A percentile compares a stretch with the other conserved stretches of the same genome.
Evolutionary conservation across 2,888 invertebrate genomes (phyloP).

Genomic region (Laspeyria flexula): DNA sequence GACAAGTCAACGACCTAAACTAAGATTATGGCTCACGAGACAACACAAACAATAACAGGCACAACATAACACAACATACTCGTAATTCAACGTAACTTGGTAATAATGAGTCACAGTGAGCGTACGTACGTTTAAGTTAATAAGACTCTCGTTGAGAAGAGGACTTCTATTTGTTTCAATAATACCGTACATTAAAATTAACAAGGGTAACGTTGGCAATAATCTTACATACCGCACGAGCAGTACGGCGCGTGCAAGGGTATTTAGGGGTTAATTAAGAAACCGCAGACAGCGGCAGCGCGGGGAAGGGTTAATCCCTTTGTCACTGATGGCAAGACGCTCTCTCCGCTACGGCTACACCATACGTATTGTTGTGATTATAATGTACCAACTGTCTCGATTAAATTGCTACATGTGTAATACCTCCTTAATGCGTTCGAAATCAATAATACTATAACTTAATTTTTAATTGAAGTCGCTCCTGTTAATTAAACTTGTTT

Average conservation of each 20-base stretch:
- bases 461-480: too few species aligned
- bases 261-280: slow-evolving; percentile 85
- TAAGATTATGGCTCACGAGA: slow-evolving; percentile 32
- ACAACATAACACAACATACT: slow-evolving; percentile 13
- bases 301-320: slow-evolving; percentile 74
- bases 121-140: slow-evolving; percentile 56
- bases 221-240: slow-evolving; percentile 74
- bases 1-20: slow-evolving; percentile 34
- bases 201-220: slow-evolving; percentile 77
- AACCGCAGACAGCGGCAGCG: slow-evolving; percentile 74
- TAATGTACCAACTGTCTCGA: slow-evolving; percentile 41
- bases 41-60: slow-evolving; percentile 35
- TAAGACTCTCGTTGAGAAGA: slow-evolving; percentile 55
- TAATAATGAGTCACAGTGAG: slow-evolving; percentile 48
- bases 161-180: slow-evolving; percentile 75
- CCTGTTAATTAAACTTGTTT: too few species aligned
- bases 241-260: slow-evolving; percentile 67
- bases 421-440: slow-evolving; percentile 3
- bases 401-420: slow-evolving; percentile 31
- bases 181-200: slow-evolving; percentile 79
- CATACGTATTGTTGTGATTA: slow-evolving; percentile 57
- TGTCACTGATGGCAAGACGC: slow-evolving; percentile 76
- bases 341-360: slow-evolving; percentile 48
- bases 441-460: not conserved
- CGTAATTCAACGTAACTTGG: slow-evolving; percentile 30